A percentile compares a stretch with the other conserved stretches of the same genome.
phyloP scores from a whole-genome alignment of 1,140 invertebrate genomes.

The Drosophila kanapiae region DNA sequence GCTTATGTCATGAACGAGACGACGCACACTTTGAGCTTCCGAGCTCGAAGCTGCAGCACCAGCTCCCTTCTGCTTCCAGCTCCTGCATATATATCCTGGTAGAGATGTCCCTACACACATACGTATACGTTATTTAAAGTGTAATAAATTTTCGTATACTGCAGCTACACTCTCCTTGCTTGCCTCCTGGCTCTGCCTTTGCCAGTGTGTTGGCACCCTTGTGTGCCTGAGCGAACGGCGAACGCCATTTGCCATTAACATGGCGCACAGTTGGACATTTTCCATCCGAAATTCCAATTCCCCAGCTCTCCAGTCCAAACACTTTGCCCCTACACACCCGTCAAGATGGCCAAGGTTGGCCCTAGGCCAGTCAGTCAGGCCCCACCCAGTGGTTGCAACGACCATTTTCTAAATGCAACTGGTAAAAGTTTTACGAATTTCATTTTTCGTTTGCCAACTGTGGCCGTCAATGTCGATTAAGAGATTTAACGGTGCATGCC shows the following conservation, averaged over 20 bases:
- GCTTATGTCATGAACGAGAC: conserved; percentile 43
- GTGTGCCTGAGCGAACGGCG: conserved; percentile 22
- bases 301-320: background rate
- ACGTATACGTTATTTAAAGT: conserved; percentile 68
- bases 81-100: conserved; percentile 1
- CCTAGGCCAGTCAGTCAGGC: conserved; percentile 20
- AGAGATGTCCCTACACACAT: conserved; percentile 7
- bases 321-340: background rate
- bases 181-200: background rate
- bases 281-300: conserved; percentile 48
- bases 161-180: conserved; percentile 20
- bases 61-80: background rate
- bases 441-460: conserved; percentile 69
- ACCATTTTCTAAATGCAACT: conserved; percentile 74
- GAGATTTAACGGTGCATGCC: conserved; percentile 71
- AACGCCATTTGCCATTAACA: conserved; percentile 68
- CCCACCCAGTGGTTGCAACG: conserved; percentile 12
- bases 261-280: conserved; percentile 73
- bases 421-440: conserved; percentile 71
- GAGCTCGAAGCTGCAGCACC: background rate
- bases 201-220: conserved; percentile 13
- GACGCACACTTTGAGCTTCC: conserved; percentile 30
- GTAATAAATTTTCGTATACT: conserved; percentile 67
- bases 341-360: conserved; percentile 40
- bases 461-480: conserved; percentile 77